Conservation (phyloP, 2,797 vertebrate species). For the Enteromius argenteus region DNA sequence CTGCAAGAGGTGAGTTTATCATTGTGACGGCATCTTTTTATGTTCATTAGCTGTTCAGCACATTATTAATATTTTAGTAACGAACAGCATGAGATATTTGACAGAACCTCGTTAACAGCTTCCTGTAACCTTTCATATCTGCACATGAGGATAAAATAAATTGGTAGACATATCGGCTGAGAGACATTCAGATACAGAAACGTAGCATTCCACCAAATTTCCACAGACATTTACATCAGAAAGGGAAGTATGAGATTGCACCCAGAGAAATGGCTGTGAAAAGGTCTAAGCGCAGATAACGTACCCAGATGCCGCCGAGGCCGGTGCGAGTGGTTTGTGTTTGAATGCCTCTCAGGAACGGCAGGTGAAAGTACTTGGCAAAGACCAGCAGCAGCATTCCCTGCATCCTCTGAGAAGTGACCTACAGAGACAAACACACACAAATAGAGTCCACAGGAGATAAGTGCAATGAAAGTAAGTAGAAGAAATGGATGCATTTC, state of each 20-base stretch:
- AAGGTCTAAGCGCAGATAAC: slow-evolving; percentile 50
- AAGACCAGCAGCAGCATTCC: slow-evolving; percentile 92
- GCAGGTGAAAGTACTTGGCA: slow-evolving; percentile 94
- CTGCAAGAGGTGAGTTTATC: neutral
- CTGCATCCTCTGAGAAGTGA: slow-evolving; percentile 95
- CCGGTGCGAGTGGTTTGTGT: slow-evolving; percentile 95
- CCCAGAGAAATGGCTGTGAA: neutral
- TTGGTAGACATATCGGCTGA: no score
- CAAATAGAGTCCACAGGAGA: slow-evolving; percentile 29
- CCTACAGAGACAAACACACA: slow-evolving; percentile 71
- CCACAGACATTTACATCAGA: neutral
- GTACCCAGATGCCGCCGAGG: slow-evolving; percentile 97
- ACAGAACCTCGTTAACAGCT: neutral
- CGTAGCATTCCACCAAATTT: neutral
- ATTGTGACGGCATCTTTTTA: neutral
- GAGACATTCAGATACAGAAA: neutral
- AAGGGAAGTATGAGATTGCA: neutral
- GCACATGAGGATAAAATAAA: neutral
- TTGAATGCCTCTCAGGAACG: slow-evolving; percentile 92
- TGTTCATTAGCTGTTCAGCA: slow-evolving; percentile 13
- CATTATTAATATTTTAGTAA: slow-evolving; percentile 34
- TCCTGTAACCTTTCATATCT: slow-evolving; percentile 10
- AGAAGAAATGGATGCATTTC: slow-evolving; percentile 7
- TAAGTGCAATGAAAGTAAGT: neutral
- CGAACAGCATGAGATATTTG: slow-evolving; percentile 21